Evolutionary conservation across 92 coral and sea anemone genomes (phyloP), one percentile per base, ranked within the genome.

Genomic region (Heteractis magnifica): DNA sequence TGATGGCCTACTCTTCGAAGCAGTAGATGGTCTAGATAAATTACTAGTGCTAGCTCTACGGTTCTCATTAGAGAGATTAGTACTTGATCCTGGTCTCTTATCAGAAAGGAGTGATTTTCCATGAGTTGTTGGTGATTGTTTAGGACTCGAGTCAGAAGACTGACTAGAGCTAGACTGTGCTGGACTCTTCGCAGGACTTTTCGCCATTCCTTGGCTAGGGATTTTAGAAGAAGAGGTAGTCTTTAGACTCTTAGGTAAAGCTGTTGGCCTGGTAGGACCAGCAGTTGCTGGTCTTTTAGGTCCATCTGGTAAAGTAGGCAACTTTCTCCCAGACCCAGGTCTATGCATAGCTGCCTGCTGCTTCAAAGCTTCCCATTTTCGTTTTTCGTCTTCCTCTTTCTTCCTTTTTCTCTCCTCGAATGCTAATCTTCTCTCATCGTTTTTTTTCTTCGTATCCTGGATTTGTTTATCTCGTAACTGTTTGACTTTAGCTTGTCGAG

Each of bases 351-450:
- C 87, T 4, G 88, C 92, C 56, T 87, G 94, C 6, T 93, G 89
- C 56, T 95, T 94, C 58, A 97, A 76, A 12, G 90, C 65, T 10
- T 87, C 89, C 91, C 92, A 92, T 48, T 91, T 92, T 23, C 77
- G 80, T 59, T 87, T 90, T 52, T 97, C 98, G 20, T 94, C 98
- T 56, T 81, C 90, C 60, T 94, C 93, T 65, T 84, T 94, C 49
- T 92, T 90, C 18, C 88, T 93, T 64, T 88, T 87, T 76, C 99
- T 83, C 72, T 97, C 99, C 75, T 97, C 99, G 65, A 97, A 94
- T 18, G 99, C 98, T 4, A 87, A 78, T 59, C 94, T 89, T 5
- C 99, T 89, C 68, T 97, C 99, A 51, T 94, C 98, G 51, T 92
- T 92, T 71, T 97, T 97, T 60, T 84, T 85, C 75, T 90, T 91